Conservation (phyloP, 2,888 invertebrate genomes). For the Protophormia terraenovae region DNA sequence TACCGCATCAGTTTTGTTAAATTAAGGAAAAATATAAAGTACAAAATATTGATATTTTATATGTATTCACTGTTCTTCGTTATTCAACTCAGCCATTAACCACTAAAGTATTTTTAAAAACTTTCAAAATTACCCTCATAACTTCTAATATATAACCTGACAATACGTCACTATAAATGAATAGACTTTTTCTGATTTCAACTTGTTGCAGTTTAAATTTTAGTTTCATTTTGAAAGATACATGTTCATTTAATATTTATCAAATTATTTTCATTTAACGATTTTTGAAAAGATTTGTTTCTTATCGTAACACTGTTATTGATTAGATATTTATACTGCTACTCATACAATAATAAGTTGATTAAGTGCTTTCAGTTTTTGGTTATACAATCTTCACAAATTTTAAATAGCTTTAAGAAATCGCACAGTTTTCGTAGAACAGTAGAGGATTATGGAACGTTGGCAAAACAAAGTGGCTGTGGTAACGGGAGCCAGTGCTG, state of each 20-base stretch:
- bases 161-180: neutral
- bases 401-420: neutral
- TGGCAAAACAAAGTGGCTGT: slow-evolving; percentile 84
- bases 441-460: slow-evolving; percentile 81
- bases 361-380: too few relatives aligned
- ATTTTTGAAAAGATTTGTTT: neutral
- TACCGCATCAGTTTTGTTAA: too few relatives aligned
- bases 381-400: neutral
- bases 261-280: neutral
- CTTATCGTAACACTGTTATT: neutral
- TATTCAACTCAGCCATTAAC: too few relatives aligned
- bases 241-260: neutral
- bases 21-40: too few relatives aligned
- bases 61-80: too few relatives aligned
- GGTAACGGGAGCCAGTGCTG: slow-evolving; percentile 85
- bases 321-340: neutral
- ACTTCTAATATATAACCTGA: too few relatives aligned
- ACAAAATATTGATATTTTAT: too few relatives aligned
- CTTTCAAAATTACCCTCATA: too few relatives aligned
- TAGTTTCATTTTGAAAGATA: neutral
- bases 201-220: too few relatives aligned
- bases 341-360: neutral
- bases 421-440: neutral
- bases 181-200: neutral
- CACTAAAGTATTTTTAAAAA: too few relatives aligned